Percentiles rank a stretch among this genome's conserved stretches.
phyloP scores from a whole-genome alignment of 2,888 invertebrate genomes.

The Actias luna region DNA sequence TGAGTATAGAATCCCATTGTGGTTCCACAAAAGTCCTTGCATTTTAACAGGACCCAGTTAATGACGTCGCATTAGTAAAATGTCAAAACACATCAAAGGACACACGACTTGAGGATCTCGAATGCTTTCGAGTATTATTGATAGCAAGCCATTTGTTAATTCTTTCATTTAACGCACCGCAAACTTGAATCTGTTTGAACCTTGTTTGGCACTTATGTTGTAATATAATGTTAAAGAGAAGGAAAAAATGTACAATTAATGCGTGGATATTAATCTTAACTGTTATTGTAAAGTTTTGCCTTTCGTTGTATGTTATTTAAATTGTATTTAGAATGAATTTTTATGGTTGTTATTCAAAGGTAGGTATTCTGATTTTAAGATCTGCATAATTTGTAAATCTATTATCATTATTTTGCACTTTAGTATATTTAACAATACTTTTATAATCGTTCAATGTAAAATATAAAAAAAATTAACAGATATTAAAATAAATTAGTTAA shows the following conservation, averaged over 20 bases:
- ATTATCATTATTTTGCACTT: background rate
- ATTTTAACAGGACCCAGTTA: conserved; percentile 61
- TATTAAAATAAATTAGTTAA: too few species aligned
- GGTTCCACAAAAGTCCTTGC: conserved; percentile 50
- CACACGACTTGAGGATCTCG: conserved; percentile 56
- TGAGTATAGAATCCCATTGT: conserved; percentile 62
- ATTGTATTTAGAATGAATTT: conserved; percentile 19
- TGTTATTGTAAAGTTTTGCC: conserved; percentile 25
- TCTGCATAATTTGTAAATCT: background rate
- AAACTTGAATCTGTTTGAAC: conserved; percentile 54
- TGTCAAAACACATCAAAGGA: conserved; percentile 80
- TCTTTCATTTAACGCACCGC: conserved; percentile 62
- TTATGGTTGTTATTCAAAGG: background rate
- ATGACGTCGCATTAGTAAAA: conserved; percentile 77
- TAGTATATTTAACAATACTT: background rate
- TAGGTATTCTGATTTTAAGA: too few species aligned
- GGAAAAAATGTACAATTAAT: conserved; percentile 44
- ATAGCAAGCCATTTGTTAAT: conserved; percentile 74
- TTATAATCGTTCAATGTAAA: background rate
- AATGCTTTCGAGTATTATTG: conserved; percentile 64
- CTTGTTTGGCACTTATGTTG: conserved; percentile 55
- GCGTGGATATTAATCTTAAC: conserved; percentile 38
- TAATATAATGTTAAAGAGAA: conserved; percentile 53
- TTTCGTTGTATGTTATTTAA: conserved; percentile 18
- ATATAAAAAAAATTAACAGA: too few species aligned